phyloP scores from a whole-genome alignment of 2,113 vertebrate species.

The Notarius quadriscutis region DNA sequence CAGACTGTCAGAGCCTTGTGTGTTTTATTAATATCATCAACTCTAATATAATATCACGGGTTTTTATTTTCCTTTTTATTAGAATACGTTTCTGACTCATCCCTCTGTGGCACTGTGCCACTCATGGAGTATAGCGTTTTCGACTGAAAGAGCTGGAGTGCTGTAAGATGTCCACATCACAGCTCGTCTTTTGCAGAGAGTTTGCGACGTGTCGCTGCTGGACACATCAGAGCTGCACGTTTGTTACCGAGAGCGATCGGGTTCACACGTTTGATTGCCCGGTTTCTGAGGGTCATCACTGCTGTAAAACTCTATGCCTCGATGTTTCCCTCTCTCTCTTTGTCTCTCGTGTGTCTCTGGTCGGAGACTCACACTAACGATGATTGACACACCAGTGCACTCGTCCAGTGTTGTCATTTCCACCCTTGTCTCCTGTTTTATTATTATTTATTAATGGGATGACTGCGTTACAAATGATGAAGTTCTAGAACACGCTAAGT shows the following conservation, averaged over 20 bases:
- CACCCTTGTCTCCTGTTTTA: not conserved
- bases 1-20: not conserved
- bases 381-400: not conserved
- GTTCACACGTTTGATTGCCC: conserved; percentile 45
- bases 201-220: not conserved
- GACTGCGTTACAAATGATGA: too few relatives aligned
- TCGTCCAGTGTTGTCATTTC: not conserved
- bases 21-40: not conserved
- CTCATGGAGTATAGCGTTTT: not conserved
- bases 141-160: not conserved
- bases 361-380: conserved; percentile 25
- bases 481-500: too few relatives aligned
- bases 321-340: not conserved
- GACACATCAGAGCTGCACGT: not conserved
- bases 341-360: not conserved
- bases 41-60: not conserved
- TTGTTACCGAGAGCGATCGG: conserved; percentile 10
- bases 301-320: not conserved
- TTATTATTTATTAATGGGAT: too few relatives aligned
- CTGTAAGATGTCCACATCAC: not conserved
- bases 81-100: not conserved
- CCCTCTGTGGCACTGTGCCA: not conserved
- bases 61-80: not conserved
- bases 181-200: not conserved
- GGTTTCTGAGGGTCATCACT: not conserved